Evolutionary conservation across 64 coral and sea anemone species (phyloP), one percentile per base, ranked within the genome.

Genomic region (Catalaphyllia jardinei): DNA sequence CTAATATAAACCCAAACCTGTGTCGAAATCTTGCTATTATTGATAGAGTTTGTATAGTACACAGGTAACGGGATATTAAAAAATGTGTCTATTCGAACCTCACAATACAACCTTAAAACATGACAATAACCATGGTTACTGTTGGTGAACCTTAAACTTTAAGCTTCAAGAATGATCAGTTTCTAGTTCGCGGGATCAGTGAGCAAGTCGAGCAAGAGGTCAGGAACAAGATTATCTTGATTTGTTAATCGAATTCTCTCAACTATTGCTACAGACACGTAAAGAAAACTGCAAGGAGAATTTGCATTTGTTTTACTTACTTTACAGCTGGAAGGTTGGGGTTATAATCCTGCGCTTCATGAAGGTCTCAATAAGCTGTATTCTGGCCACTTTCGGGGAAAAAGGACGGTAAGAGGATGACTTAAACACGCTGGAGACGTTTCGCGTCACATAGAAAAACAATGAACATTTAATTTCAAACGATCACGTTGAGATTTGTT

Each of bases 291-390:
- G 65, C 4, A 5, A 69, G 10, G 65, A 69, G 65, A 69, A 69
- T 69, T n/a, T 25, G 65, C 65, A 69, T 69, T 69, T 69, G 65
- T 69, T 69, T 69, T 69, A n/a, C 65, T 69, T 69, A n/a, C 65
- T 25, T 74, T 74, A 77, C 74, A 77, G 74, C 74, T 77, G 35
- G 18, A 77, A 77, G 74, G 74, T 50, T 77, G 33, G 74, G 74
- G 74, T 77, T 77, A 49, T 77, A 77, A 77, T 42, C 74, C 38
- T 77, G 74, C 74, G 8, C 74, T 77, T 77, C 74, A 20, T 39
- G 39, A 77, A 77, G 74, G 42, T 49, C 39, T 77, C 35, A 52
- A 20, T 77, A 77, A 24, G 39, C 74, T 51, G 74, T 77, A 38
- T 77, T 77, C 20, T 77, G 74, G 74, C 74, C 73, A 35, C 73